These are phyloP conservation scores for Garra rufa DNA, from an alignment of 2,113 vertebrate species.

Conservation along the genomic window DNA sequence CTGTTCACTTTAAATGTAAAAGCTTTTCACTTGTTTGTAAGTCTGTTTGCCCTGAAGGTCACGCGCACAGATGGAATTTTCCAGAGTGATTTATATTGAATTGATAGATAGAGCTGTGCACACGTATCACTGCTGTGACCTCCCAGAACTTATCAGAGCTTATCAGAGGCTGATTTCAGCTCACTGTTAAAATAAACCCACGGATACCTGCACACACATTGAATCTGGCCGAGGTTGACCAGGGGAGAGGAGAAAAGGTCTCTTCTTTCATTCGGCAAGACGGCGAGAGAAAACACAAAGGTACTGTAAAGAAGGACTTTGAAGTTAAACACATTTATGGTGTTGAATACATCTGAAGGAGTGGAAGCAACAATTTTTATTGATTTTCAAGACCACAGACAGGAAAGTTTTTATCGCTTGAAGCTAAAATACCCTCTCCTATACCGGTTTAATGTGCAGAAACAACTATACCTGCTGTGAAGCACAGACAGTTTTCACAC, in stretches of 20 bases:
- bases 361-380: not conserved
- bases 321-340: not conserved
- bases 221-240: not conserved
- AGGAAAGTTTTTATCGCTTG: not conserved
- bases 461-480: not conserved
- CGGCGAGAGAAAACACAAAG: not conserved
- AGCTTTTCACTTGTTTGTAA: constrained; percentile 21
- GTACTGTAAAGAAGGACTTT: not conserved
- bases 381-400: not conserved
- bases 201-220: not conserved
- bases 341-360: constrained; percentile 12
- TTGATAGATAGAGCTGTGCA: constrained; percentile 35
- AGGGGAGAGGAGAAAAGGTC: not conserved
- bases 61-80: constrained; percentile 44
- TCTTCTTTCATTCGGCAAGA: not conserved
- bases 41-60: constrained; percentile 36
- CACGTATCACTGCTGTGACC: constrained; percentile 35
- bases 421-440: not conserved
- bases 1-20: constrained; percentile 38
- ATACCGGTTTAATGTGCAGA: not conserved
- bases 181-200: constrained; percentile 42
- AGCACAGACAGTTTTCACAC: not conserved
- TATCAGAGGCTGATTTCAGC: constrained; percentile 38
- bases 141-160: constrained; percentile 41
- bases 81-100: constrained; percentile 41